Evolutionary conservation across 2,888 invertebrate genomes (phyloP), one percentile per base, ranked within the genome.

Genomic region (Clepsis dumicolana): DNA sequence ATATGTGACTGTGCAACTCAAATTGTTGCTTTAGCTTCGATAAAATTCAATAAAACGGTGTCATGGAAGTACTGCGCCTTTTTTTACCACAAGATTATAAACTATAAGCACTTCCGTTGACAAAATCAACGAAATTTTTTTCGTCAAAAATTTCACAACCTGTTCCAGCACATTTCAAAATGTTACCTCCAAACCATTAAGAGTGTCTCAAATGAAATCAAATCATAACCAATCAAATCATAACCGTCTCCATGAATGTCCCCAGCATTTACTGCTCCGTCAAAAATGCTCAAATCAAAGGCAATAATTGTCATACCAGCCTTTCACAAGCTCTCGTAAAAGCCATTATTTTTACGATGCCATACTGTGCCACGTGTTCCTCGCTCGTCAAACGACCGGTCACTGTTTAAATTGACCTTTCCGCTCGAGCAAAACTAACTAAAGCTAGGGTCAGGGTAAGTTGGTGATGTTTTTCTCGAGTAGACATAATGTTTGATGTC

Each of bases 331-430:
- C 72, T 72, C 70, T 70, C 70, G 67, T 73, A 63, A 64, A 65
- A 60, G 48, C 70, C 71, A 70, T 75, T 75, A 73, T 71, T 70
- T 73, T 74, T 74, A 75, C 69, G 72, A 63, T 62, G 64, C 62
- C 72, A 59, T 74, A 70, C 60, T 53, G 53, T 59, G 62, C 70
- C 73, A 71, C 72, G 74, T 71, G 72, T 72, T 70, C 64, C 68
- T 64, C 54, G 68, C 63, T 63, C 72, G 64, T 71, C 65, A 72
- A 73, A 73, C 35, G 64, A 70, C 18, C 18, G 8, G 59, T 70
- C 67, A 27, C 59, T 8, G 53, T 50, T 1, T 61, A 65, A 25
- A 10, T 35, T 65, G 73, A 64, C 21, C 71, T 60, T 5, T 50
- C 52, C 52, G 10, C 10, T n/a, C 16, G 7, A 38, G 18, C 16